Base-by-base conservation (phyloP, 1,140 invertebrate species). In the Magallana gigas region DNA sequence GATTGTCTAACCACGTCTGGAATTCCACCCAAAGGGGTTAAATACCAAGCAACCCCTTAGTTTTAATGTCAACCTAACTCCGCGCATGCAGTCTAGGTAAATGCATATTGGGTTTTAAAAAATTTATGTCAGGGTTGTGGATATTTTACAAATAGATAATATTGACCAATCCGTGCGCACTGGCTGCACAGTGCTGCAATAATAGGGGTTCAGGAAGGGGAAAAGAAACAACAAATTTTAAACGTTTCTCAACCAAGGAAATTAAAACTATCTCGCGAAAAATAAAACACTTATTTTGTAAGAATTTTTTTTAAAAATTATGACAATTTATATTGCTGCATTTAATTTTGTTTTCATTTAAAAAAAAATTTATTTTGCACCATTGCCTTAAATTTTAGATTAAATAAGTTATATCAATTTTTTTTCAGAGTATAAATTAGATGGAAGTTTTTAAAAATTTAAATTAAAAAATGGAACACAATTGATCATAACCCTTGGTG, bases 81-180 rank as follows among this genome's bases (percentile, higher is more conserved):
- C 12, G 57, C 18, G 48, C 81, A 83, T 57, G 57, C 48, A 57
- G 48, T 57, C 48, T 83, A 83, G 81, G 81, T 83, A 83, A 83
- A 83, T 83, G 81, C 57, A 83, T 83, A 58, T 83, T 57, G 48
- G n/a, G 81, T 56, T 57, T 83, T 83, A 57, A 83, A 83, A 81
- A 82, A 83, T 57, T 57, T 83, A 23, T 83, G 81, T 83, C 48
- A 83, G 57, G 81, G 57, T 83, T 57, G 48, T 57, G 81, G 57
- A 57, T 83, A 57, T 58, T 83, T 83, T 57, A 57, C 57, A 57
- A n/a, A 57, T 83, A 83, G 57, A 83, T 83, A 58, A 83, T 57
- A 83, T 83, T 83, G 81, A 83, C 81, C 81, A 83, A 83, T 83
- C 81, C 81, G 81, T 83, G 81, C 81, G 57, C 81, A 83, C 81